Base-by-base conservation (phyloP, 2,797 vertebrate species). In the Sebastolobus altivelis region DNA sequence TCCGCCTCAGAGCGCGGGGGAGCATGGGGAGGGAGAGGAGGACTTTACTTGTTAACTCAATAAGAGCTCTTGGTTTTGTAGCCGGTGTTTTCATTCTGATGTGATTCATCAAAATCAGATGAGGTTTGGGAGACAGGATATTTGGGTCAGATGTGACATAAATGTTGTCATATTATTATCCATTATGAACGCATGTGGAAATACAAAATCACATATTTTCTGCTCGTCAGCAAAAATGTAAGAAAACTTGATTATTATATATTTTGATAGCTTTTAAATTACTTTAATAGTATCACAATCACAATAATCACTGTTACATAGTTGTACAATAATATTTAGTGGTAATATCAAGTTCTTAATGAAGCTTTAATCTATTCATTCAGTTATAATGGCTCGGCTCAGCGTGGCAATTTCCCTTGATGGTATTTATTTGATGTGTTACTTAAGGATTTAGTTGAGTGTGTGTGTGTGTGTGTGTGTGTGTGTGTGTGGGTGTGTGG, bases 41-140 rank as follows among this genome's bases (percentile, higher is more conserved):
- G 75, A 74, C 77, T 77, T 43, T 80, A 84, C 87, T 85, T 77
- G 88, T 89, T 87, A 88, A 90, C 81, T 77, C 83, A 84, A 77
- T 80, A 65, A 78, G 71, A 4, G 75, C 56, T 80, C 61, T 63
- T 73, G 83, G 71, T 73, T 92, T 83, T 46, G 35, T 43, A 74
- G 78, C 52, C 20, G 40, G 29, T 62, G 80, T 82, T 88, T 88
- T 80, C 69, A 72, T 81, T 89, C 85, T 77, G 33, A 80, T 56
- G 58, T 43, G 43, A 89, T 88, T 84, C 63, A 89, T 87, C 68
- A 61, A 67, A 88, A 78, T 87, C 83, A 77, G 49, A 72, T 82
- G 79, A 85, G 72, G 60, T 76, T 84, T 79, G 49, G 27, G 69
- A 73, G 58, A 40, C 43, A 31, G 68, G 67, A 77, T 83, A 82